Percentiles rank a stretch among this genome's conserved stretches.
phyloP scores from a whole-genome alignment of 2,113 vertebrate species.

The Turnix velox region DNA sequence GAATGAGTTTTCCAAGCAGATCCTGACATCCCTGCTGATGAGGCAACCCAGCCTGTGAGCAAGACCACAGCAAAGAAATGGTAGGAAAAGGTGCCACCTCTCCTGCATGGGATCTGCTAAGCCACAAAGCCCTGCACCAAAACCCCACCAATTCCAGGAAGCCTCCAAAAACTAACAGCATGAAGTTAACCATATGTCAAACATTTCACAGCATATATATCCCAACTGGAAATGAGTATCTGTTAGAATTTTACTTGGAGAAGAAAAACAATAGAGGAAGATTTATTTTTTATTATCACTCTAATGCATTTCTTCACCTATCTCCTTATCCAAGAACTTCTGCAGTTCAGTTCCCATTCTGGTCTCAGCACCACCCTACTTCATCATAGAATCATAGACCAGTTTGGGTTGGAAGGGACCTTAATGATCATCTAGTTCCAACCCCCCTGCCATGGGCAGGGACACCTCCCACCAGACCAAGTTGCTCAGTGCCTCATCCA shows the following conservation, averaged over 20 bases:
- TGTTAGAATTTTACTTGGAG: neutral
- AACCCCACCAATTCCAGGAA: neutral
- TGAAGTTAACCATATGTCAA: neutral
- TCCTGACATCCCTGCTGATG: neutral
- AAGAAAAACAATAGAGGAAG: neutral
- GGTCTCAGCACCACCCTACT: neutral
- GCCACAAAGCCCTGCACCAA: neutral
- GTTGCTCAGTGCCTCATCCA: no score
- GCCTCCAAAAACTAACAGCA: neutral
- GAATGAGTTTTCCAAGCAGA: neutral
- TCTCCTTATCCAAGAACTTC: neutral
- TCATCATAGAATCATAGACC: no score
- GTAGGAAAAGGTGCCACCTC: neutral
- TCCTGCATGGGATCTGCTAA: neutral
- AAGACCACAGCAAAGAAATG: neutral
- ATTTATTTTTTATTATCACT: neutral
- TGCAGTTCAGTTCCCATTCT: neutral
- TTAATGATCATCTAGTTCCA: no score
- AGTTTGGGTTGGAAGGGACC: no score
- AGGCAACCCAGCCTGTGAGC: neutral
- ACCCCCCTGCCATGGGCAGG: no score
- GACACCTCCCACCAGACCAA: no score
- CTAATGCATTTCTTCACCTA: neutral
- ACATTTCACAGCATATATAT: neutral
- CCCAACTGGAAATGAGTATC: neutral